phyloP scores from a whole-genome alignment of 37 sponge, comb jelly and placozoan species.

The Oscarella lobularis region DNA sequence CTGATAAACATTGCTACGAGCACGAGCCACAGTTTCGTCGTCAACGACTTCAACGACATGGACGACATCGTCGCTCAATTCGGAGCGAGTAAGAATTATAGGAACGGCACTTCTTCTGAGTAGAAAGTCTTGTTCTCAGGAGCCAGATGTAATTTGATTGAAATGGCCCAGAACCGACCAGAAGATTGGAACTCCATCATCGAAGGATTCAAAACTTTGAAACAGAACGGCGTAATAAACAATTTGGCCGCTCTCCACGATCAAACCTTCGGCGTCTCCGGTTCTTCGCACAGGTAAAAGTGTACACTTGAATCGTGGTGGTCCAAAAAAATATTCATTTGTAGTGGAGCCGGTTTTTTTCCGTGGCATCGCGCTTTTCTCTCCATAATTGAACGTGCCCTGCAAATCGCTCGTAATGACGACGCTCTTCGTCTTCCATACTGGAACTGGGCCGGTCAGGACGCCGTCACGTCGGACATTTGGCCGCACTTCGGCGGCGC shows the following conservation, averaged over 20 bases:
- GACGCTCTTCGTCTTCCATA: not conserved
- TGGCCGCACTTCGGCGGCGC: not conserved
- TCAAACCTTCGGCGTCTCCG: not conserved
- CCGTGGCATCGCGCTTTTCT: not conserved
- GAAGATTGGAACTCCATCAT: not conserved
- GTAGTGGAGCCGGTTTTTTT: not conserved
- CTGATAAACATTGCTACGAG: not conserved
- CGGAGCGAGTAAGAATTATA: not conserved
- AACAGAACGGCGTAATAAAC: not conserved
- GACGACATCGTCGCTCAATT: not conserved
- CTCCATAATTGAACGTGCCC: not conserved
- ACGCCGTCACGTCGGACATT: not conserved
- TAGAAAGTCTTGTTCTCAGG: not conserved
- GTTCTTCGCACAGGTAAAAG: not conserved
- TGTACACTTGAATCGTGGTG: not conserved
- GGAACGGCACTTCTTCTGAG: not conserved
- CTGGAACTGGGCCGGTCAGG: not conserved
- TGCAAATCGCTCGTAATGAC: not conserved
- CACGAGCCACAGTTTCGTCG: not conserved
- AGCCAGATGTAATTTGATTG: not conserved
- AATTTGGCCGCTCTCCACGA: not conserved
- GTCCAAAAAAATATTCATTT: not conserved
- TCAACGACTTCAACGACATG: conserved; percentile 1
- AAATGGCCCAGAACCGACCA: not conserved
- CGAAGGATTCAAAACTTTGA: not conserved